These are phyloP conservation scores for Paraplagusia blochii DNA, from an alignment of 2,113 vertebrate species.

Conservation along the genomic window DNA sequence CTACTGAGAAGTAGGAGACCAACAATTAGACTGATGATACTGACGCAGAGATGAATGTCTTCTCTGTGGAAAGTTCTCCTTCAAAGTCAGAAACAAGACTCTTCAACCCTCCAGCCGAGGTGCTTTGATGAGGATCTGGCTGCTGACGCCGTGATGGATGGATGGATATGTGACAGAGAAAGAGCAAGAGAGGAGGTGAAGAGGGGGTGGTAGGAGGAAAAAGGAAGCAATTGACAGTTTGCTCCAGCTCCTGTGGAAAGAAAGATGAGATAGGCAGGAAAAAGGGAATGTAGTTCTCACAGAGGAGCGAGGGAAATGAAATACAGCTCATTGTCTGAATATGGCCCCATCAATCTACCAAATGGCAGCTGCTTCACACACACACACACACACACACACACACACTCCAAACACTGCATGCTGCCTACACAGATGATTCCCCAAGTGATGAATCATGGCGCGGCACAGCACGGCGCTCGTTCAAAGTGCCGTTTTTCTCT, in stretches of 20 bases:
- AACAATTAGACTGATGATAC: constrained; percentile 19
- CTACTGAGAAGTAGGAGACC: background rate
- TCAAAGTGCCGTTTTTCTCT: constrained; percentile 50
- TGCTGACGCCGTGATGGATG: constrained; percentile 43
- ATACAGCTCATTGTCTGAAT: constrained; percentile 66
- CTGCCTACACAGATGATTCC: constrained; percentile 50
- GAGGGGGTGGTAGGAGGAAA: background rate
- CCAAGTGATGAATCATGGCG: constrained; percentile 60
- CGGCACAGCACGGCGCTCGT: constrained; percentile 45
- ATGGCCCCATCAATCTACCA: constrained; percentile 61
- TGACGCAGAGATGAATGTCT: constrained; percentile 58
- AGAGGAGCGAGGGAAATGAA: constrained; percentile 21
- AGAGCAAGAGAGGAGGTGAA: constrained; percentile 11
- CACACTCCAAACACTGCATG: constrained; percentile 22
- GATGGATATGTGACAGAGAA: constrained; percentile 31
- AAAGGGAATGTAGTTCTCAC: background rate
- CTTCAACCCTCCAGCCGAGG: background rate
- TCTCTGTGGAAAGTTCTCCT: constrained; percentile 46
- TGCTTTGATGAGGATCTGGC: constrained; percentile 34
- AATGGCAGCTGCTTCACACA: constrained; percentile 48
- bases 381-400: constrained; percentile 23
- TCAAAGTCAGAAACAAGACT: constrained; percentile 36
- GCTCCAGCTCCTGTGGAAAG: constrained; percentile 14
- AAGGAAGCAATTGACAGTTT: constrained; percentile 23
- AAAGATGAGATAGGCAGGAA: constrained; percentile 1